Conservation (phyloP, 2,888 invertebrate species). For the Nysson spinosus region DNA sequence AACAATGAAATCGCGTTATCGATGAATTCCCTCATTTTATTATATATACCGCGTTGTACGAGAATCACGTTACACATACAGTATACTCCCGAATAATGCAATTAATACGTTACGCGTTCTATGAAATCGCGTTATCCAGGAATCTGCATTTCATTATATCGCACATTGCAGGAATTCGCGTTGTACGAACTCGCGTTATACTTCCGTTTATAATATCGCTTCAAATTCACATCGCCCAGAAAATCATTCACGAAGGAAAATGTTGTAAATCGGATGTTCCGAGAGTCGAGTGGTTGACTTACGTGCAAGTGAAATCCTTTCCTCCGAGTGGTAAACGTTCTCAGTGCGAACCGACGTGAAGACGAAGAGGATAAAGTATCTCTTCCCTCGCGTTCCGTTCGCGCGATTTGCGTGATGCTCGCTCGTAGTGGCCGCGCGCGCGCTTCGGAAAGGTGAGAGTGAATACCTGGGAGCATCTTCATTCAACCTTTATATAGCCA, state of each 20-base stretch:
- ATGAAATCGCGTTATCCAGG: no score
- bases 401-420: conserved; percentile 62
- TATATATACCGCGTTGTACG: no score
- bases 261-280: not conserved
- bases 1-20: no score
- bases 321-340: conserved; percentile 11
- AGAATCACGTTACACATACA: no score
- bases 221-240: not conserved
- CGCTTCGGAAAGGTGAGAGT: conserved; percentile 77
- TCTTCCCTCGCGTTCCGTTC: conserved; percentile 58
- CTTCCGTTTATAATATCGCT: no score
- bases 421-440: no score
- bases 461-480: conserved; percentile 77
- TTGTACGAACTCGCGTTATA: no score
- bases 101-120: no score
- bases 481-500: conserved; percentile 77
- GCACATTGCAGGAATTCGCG: no score
- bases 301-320: conserved; percentile 56
- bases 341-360: conserved; percentile 20
- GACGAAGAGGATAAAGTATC: conserved; percentile 44
- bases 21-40: no score
- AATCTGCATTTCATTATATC: no score
- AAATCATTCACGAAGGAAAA: not conserved
- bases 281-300: conserved; percentile 28
- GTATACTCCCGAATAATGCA: no score